phyloP scores from a whole-genome alignment of 1,140 invertebrate species.

The Drosophila orosa region DNA sequence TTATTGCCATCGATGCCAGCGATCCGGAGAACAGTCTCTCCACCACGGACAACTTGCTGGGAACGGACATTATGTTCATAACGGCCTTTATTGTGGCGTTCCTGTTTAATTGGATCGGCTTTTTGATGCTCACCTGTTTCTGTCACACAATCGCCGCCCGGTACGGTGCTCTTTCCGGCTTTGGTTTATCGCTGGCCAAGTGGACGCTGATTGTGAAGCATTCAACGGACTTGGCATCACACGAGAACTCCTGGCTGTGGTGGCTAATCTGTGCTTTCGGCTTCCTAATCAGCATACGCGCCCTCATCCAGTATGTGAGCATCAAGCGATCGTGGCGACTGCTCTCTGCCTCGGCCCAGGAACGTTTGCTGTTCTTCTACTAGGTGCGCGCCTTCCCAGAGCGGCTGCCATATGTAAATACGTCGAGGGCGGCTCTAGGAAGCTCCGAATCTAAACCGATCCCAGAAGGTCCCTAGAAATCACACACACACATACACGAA shows the following conservation, averaged over 20 bases:
- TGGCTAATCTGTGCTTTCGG: slow-evolving; percentile 95
- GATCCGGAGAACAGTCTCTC: slow-evolving; percentile 88
- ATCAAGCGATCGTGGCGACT: slow-evolving; percentile 95
- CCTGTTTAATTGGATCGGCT: slow-evolving; percentile 98
- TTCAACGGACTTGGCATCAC: slow-evolving; percentile 92
- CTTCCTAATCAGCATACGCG: slow-evolving; percentile 94
- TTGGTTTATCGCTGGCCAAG: slow-evolving; percentile 96
- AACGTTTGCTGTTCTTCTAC: slow-evolving; percentile 94
- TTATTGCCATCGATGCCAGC: slow-evolving; percentile 89
- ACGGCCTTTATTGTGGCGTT: slow-evolving; percentile 94
- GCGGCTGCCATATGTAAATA: slow-evolving; percentile 65
- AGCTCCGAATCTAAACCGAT: slow-evolving; percentile 29
- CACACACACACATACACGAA: slow-evolving; percentile 34
- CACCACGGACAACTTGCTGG: slow-evolving; percentile 90
- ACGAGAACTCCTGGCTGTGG: slow-evolving; percentile 95
- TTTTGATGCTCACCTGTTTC: slow-evolving; percentile 95
- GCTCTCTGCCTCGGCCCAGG: slow-evolving; percentile 92
- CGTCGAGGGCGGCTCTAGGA: slow-evolving; percentile 42
- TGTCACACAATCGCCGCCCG: slow-evolving; percentile 96
- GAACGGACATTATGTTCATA: slow-evolving; percentile 95
- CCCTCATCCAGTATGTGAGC: slow-evolving; percentile 94
- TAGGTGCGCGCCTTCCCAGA: slow-evolving; percentile 84
- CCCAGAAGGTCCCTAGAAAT: slow-evolving; percentile 26
- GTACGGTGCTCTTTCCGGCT: slow-evolving; percentile 95
- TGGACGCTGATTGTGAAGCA: slow-evolving; percentile 97